Base-by-base conservation (phyloP, 2,113 vertebrate genomes). In the Istiophorus platypterus region DNA sequence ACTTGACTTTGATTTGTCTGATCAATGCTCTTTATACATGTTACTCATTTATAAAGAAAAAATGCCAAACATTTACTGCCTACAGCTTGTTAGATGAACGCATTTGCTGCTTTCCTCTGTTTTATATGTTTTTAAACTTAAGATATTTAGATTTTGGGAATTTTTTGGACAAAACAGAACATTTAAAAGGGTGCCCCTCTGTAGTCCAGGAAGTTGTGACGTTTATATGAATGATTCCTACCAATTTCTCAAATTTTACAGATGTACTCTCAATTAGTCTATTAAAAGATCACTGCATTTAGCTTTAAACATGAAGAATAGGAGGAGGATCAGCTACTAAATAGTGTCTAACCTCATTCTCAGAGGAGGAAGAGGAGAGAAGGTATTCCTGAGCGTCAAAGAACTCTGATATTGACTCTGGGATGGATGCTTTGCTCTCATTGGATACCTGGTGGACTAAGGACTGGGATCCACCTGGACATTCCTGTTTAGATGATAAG, bases 371-470 rank as follows among this genome's bases (percentile, higher is more conserved):
- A 5, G 98, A 97, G 59, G 98, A 99, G 41, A 99, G 90, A 0
- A 99, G 94, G 76, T 99, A 97, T 92, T 99, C 98, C 88, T 98
- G 97, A 27, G 98, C 98, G 66, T 99, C 98, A 86, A 97, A 99
- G 89, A 99, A 99, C 92, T 99, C 98, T 0, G 97, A 97, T 45
- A 99, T 93, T 2, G 98, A 99, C 87, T 99, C 98, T 2, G 97
- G 94, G 61, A 99, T 95, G 24, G 98, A 99, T 0, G 95, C 91
- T 52, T 93, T 95, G 85, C 98, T 99, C 87, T 99, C 98, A 51
- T 96, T 98, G 87, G 98, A 99, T 10, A 89, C 84, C 90, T 99
- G 98, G 89, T 99, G 98, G 79, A 99, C 97, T 57, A 99, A 93
- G 14, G 95, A 89, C 76, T 95, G 96, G 78, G 91, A 92, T 88